Conservation (phyloP, 2,888 invertebrate genomes). For the Dicyrtomina minuta region DNA sequence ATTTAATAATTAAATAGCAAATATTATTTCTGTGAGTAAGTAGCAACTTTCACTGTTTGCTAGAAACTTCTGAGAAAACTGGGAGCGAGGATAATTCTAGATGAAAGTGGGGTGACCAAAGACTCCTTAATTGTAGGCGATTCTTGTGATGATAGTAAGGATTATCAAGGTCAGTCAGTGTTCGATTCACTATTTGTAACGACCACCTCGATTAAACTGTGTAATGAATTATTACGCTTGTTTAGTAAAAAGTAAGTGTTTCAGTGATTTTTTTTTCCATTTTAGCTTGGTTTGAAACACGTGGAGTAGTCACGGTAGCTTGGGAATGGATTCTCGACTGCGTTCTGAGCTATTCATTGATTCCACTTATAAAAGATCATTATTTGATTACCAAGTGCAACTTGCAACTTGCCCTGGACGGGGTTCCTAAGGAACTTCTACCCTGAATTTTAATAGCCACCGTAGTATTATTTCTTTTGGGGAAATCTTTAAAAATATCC, state of each 20-base stretch:
- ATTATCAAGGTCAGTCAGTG: slow-evolving; percentile 38
- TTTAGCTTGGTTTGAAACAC: slow-evolving; percentile 39
- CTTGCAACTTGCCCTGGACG: background rate
- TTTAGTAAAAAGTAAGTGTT: background rate
- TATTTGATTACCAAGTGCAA: background rate
- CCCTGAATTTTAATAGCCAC: no score
- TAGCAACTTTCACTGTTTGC: no score
- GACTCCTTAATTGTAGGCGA: slow-evolving; percentile 44
- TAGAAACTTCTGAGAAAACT: slow-evolving; percentile 42
- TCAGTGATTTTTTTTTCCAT: slow-evolving; percentile 15
- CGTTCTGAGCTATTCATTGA: slow-evolving; percentile 40
- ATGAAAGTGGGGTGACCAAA: slow-evolving; percentile 2
- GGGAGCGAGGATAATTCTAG: slow-evolving; percentile 39
- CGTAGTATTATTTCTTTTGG: no score
- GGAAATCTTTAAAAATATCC: no score
- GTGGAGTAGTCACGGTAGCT: slow-evolving; percentile 44
- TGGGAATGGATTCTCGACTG: slow-evolving; percentile 51
- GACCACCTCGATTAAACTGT: no score
- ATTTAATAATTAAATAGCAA: no score
- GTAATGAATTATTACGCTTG: no score
- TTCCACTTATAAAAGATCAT: slow-evolving; percentile 30
- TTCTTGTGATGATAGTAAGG: slow-evolving; percentile 11
- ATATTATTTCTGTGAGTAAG: no score
- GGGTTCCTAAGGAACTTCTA: background rate
- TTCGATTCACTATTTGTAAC: no score